phyloP scores from a whole-genome alignment of 2,113 vertebrate genomes.

The Rissa tridactyla region DNA sequence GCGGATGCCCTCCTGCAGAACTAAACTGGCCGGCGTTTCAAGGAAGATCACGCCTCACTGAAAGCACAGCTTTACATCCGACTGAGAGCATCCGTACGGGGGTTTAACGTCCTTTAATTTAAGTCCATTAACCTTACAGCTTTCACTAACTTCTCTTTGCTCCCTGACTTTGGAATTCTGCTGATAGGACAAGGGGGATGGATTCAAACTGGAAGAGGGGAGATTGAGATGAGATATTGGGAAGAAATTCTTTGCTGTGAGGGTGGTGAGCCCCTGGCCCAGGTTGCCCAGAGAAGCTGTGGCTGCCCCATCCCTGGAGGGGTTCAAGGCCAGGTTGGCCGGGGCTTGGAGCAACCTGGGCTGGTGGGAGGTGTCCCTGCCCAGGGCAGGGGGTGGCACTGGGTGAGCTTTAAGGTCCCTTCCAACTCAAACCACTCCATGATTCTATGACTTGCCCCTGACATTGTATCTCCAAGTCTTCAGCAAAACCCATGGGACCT shows the following conservation, averaged over 20 bases:
- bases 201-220: not conserved
- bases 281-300: not conserved
- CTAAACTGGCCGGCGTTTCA: not conserved
- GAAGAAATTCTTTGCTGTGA: not conserved
- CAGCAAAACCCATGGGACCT: not conserved
- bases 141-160: not conserved
- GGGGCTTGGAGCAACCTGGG: not conserved
- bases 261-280: not conserved
- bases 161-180: not conserved
- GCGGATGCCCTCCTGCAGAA: not conserved
- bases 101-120: not conserved
- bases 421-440: not conserved
- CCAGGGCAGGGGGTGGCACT: not conserved
- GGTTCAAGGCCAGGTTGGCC: not conserved
- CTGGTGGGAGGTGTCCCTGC: not conserved
- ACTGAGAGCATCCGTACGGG: not conserved
- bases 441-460: not conserved
- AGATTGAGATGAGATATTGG: not conserved
- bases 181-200: no score
- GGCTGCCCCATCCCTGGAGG: not conserved
- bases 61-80: not conserved
- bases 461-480: rapidly evolving
- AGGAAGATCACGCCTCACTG: not conserved
- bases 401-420: not conserved
- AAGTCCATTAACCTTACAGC: not conserved